These are phyloP conservation scores for Ariopsis seemanni DNA, from an alignment of 2,113 vertebrate species.

Conservation along the genomic window DNA sequence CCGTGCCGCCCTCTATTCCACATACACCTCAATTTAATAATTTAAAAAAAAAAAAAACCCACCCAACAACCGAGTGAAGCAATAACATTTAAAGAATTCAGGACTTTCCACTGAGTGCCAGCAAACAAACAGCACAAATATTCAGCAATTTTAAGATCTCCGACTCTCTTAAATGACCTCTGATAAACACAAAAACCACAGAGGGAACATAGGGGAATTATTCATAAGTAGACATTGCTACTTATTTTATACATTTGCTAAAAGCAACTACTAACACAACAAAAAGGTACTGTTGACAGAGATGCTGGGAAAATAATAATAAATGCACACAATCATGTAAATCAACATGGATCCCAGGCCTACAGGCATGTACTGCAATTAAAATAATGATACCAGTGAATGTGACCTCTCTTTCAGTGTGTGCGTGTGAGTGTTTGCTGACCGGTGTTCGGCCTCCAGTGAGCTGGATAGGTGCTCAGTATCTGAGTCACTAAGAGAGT, in stretches of 20 bases:
- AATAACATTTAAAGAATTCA: not conserved
- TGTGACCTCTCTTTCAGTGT: not conserved
- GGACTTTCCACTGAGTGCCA: not conserved
- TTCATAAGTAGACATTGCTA: not conserved
- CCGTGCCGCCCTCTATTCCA: not conserved
- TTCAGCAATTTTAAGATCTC: not conserved
- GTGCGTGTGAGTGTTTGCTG: slow-evolving; percentile 12
- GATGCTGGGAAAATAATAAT: not conserved
- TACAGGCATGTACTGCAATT: not conserved
- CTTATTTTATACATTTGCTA: not conserved
- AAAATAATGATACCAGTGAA: not conserved
- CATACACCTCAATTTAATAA: not conserved
- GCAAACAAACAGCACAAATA: not conserved
- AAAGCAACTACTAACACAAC: not conserved
- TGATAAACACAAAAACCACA: not conserved
- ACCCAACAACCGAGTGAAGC: not conserved
- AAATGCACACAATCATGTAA: not conserved
- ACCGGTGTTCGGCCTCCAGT: slow-evolving; percentile 97
- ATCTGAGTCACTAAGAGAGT: slow-evolving; percentile 85
- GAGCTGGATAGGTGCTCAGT: slow-evolving; percentile 92
- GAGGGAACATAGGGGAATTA: not conserved
- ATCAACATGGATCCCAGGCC: not conserved
- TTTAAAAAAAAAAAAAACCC: not conserved
- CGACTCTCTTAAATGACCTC: not conserved
- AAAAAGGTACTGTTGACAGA: too few relatives aligned